Evolutionary conservation across 2,797 vertebrate genomes (phyloP), one percentile per base, ranked within the genome.

Genomic region (Sebastes glaucus): DNA sequence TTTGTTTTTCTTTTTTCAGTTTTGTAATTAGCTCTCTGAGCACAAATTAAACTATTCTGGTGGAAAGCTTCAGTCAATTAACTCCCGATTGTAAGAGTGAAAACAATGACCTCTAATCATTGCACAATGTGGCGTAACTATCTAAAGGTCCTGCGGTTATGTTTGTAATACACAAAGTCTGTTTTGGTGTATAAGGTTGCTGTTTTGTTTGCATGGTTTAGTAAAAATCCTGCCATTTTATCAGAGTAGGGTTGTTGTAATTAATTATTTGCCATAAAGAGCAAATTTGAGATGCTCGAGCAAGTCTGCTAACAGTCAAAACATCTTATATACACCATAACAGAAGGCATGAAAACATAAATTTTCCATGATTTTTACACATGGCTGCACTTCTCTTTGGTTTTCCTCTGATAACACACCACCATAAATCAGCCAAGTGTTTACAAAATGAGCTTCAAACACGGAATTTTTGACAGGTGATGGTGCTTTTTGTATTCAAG

Each of bases 51-150:
- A 80, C 62, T 38, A 53, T 83, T 80, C 69, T 77, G 27, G 42
- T 68, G 38, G 74, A 91, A 88, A 83, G 56, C 68, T 77, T 42
- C 66, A 68, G 68, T 87, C 75, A 81, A 81, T 92, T 89, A 88
- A 74, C 61, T 75, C 18, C 0, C 46, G 78, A 53, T 35, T 64
- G 64, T 80, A 78, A 62, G 42, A 75, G 80, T 2, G 6, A 77
- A 88, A 92, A 79, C 72, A 72, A 61, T 69, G 74, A 82, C 82
- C 81, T 88, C 87, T 90, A 76, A 82, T 88, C 55, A 84, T 72
- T 67, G 38, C 71, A 53, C 72, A 88, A 68, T 70, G 69, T 80
- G 46, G 60, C 4, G 2, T 66, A 70, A 74, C 30, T 52, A 55
- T 82, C 77, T 66, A 68, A 78, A 80, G 38, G 67, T 69, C 78